Percentiles rank a stretch among this genome's conserved stretches.
Conservation (phyloP, 2,797 vertebrate genomes). For the Tokudaia muenninki region DNA sequence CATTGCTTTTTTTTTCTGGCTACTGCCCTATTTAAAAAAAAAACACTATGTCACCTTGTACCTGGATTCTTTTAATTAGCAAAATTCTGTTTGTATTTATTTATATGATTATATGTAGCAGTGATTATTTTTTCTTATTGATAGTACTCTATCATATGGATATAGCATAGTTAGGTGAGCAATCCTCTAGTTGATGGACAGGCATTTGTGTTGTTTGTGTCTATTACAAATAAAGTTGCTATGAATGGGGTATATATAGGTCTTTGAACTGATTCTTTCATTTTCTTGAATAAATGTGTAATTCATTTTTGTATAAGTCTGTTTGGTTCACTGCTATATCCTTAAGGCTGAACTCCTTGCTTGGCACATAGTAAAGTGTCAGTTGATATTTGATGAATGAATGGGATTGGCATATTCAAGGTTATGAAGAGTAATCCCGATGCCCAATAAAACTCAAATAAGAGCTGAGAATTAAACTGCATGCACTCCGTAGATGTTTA, state of each 20-base stretch:
- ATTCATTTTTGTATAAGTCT: neutral
- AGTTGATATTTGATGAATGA: slow-evolving; percentile 56
- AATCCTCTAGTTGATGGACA: neutral
- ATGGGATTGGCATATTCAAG: slow-evolving; percentile 60
- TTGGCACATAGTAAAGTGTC: slow-evolving; percentile 30
- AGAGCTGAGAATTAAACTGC: slow-evolving; percentile 53
- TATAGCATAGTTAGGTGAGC: neutral
- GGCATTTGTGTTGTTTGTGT: slow-evolving; percentile 35
- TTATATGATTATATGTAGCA: neutral
- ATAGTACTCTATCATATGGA: neutral
- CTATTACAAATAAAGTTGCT: neutral
- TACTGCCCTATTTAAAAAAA: slow-evolving; percentile 26
- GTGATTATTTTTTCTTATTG: neutral
- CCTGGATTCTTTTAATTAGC: neutral
- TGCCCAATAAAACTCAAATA: slow-evolving; percentile 40
- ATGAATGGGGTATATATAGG: neutral
- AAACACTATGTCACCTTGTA: neutral
- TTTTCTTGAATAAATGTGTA: slow-evolving; percentile 44
- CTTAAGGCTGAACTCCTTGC: slow-evolving; percentile 18
- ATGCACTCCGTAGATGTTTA: slow-evolving; percentile 14
- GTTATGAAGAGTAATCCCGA: slow-evolving; percentile 52
- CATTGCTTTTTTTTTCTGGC: neutral
- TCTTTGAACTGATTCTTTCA: neutral
- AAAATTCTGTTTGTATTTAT: neutral
- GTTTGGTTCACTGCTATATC: neutral